phyloP scores from a whole-genome alignment of 2,888 invertebrate species.

The Gryllus longicercus region DNA sequence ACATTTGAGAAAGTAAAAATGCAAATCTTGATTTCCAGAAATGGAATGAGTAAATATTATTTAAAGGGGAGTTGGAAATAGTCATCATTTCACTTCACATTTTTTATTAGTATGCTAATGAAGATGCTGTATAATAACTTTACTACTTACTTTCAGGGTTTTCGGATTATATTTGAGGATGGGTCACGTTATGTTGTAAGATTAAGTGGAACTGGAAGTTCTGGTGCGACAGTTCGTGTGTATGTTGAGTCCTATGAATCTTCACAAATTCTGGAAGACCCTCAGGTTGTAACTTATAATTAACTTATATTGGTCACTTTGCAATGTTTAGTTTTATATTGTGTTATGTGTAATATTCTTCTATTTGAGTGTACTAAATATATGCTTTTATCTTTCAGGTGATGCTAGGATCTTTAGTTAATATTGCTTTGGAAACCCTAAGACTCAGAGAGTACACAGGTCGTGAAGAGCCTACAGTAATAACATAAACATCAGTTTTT shows the following conservation, averaged over 20 bases:
- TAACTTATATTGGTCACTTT: not conserved
- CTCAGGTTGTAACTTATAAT: slow-evolving; percentile 51
- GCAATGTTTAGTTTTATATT: too few species aligned
- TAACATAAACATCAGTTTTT: slow-evolving; percentile 45
- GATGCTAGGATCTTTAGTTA: slow-evolving; percentile 82
- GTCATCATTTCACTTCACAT: too few species aligned
- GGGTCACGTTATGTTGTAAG: slow-evolving; percentile 91
- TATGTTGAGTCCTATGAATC: slow-evolving; percentile 88
- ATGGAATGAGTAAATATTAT: too few species aligned
- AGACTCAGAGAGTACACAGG: slow-evolving; percentile 82
- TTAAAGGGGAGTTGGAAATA: too few species aligned
- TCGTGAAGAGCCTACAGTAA: slow-evolving; percentile 88
- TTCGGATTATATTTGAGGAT: slow-evolving; percentile 90
- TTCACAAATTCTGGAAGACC: slow-evolving; percentile 56
- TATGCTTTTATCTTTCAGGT: slow-evolving; percentile 46
- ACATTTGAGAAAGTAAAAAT: too few species aligned
- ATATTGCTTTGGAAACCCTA: slow-evolving; percentile 81
- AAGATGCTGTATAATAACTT: too few species aligned
- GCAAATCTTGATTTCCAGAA: too few species aligned
- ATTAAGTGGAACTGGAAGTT: slow-evolving; percentile 96
- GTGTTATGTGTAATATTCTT: not conserved
- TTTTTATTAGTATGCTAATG: too few species aligned
- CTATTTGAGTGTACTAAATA: not conserved
- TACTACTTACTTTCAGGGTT: slow-evolving; percentile 61
- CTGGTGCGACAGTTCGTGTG: slow-evolving; percentile 93